Percentiles rank a stretch among this genome's conserved stretches.
phyloP scores from a whole-genome alignment of 2,888 invertebrate genomes.

The Stenichneumon culpator region DNA sequence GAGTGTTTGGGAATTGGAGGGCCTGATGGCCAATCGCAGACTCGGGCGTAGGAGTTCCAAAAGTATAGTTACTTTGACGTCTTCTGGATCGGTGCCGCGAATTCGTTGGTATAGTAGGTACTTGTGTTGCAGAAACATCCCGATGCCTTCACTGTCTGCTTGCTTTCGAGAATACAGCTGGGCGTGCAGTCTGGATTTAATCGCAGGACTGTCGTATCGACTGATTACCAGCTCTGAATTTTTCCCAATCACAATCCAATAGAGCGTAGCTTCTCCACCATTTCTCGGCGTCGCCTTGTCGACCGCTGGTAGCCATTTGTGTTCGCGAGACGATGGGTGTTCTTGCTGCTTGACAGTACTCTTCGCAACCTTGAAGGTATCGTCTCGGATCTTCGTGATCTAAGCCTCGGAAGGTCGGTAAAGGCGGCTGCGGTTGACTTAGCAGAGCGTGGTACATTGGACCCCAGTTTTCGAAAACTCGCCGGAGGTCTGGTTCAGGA shows the following conservation, averaged over 20 bases:
- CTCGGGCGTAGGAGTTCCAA: background rate
- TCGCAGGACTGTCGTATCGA: background rate
- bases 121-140: background rate
- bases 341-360: background rate
- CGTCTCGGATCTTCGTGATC: background rate
- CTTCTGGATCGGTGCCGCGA: background rate
- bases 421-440: background rate
- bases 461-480: too few relatives aligned
- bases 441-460: too few relatives aligned
- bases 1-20: background rate
- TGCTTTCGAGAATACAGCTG: slow-evolving; percentile 1
- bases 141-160: background rate
- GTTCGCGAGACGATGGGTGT: background rate
- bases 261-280: background rate
- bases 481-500: too few relatives aligned
- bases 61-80: background rate
- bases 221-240: background rate
- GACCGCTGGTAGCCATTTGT: background rate
- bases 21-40: background rate
- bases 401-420: background rate
- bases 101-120: background rate
- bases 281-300: background rate
- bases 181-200: background rate
- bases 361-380: background rate
- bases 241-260: background rate